These are phyloP conservation scores for Centruroides vittatus DNA, from an alignment of 1,140 invertebrate species.

Conservation along the genomic window DNA sequence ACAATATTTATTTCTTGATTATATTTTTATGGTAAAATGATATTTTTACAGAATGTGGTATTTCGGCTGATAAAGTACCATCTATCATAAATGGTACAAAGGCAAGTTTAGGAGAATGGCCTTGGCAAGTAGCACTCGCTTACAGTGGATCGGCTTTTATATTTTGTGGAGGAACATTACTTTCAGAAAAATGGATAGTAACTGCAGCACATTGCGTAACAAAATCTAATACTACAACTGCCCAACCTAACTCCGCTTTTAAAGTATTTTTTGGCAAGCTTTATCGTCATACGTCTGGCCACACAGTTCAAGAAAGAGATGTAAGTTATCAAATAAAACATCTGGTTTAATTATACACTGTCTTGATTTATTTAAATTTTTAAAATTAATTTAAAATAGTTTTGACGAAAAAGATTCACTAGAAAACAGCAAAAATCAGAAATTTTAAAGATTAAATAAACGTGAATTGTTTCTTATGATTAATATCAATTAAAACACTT, in stretches of 20 bases:
- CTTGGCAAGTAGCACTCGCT: constrained; percentile 12
- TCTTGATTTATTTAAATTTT: too few relatives aligned
- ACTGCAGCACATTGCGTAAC: constrained; percentile 19
- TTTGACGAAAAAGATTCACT: too few relatives aligned
- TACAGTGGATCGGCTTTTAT: too few relatives aligned
- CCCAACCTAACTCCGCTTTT: background rate
- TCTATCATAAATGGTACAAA: constrained; percentile 12
- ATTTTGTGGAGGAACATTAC: constrained; percentile 13
- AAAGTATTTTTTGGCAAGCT: constrained; percentile 12
- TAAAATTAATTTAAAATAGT: too few relatives aligned
- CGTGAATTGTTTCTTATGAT: too few relatives aligned
- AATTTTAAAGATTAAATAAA: too few relatives aligned
- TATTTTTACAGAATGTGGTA: constrained; percentile 13
- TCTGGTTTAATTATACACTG: too few relatives aligned
- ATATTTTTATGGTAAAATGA: too few relatives aligned
- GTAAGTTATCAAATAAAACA: background rate
- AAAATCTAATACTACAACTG: background rate
- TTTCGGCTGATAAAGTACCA: constrained; percentile 7
- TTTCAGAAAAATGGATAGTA: constrained; percentile 14
- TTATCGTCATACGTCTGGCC: constrained; percentile 12
- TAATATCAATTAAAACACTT: too few relatives aligned
- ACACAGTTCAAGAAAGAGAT: constrained; percentile 9
- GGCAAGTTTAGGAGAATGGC: constrained; percentile 14
- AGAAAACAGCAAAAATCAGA: too few relatives aligned
- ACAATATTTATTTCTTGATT: too few relatives aligned